Percentiles rank a stretch among this genome's conserved stretches.
These are phyloP conservation scores for Sturnira hondurensis DNA, from an alignment of 2,113 vertebrate genomes.

Conservation along the genomic window DNA sequence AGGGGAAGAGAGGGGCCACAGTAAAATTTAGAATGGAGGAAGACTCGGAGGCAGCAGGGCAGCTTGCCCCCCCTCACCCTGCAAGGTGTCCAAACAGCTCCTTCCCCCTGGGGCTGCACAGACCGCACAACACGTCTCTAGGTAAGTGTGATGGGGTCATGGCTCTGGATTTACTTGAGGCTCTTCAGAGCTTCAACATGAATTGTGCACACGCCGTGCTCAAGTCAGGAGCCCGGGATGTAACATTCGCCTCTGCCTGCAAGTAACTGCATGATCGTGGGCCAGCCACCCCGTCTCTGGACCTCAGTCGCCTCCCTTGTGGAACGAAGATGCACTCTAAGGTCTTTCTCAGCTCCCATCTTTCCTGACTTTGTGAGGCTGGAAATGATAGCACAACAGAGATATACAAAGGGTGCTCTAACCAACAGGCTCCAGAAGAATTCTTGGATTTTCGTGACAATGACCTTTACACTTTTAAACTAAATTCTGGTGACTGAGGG, in stretches of 20 bases:
- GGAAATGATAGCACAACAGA: neutral
- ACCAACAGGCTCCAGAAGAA: neutral
- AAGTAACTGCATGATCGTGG: neutral
- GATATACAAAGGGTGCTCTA: neutral
- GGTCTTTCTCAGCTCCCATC: neutral
- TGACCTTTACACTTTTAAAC: neutral
- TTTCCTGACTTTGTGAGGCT: neutral
- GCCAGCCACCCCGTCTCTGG: neutral
- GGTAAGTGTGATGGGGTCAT: neutral
- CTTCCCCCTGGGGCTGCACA: neutral
- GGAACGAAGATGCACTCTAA: neutral
- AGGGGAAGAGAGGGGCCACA: neutral
- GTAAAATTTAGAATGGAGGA: neutral
- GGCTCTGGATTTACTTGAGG: neutral
- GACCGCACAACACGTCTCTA: neutral
- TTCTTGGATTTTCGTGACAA: neutral
- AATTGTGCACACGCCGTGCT: too few species aligned
- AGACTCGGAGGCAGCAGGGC: neutral
- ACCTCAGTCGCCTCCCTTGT: neutral
- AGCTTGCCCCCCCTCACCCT: fast-evolving
- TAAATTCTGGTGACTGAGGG: neutral
- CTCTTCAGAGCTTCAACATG: fast-evolving
- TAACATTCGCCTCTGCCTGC: neutral
- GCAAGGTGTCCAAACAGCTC: too few species aligned
- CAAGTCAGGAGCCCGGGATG: neutral